Percentiles rank a stretch among this genome's conserved stretches.
phyloP scores from a whole-genome alignment of 2,888 invertebrate genomes.

The Criorhina ranunculi region DNA sequence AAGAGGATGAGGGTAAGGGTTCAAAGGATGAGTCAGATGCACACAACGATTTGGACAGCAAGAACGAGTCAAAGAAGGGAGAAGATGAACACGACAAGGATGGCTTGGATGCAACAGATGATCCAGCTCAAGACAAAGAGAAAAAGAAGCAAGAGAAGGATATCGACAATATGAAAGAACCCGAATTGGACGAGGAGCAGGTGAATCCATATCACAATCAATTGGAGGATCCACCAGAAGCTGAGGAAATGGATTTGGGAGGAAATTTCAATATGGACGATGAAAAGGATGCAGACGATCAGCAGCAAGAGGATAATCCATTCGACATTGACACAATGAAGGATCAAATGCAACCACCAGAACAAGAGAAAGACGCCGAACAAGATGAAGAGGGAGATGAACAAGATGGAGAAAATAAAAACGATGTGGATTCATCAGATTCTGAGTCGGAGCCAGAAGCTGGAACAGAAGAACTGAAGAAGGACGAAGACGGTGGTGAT shows the following conservation, averaged over 20 bases:
- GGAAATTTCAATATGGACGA: conserved; percentile 94
- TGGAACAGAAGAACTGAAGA: conserved; percentile 79
- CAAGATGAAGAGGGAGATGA: conserved; percentile 84
- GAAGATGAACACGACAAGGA: conserved; percentile 86
- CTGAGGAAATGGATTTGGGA: conserved; percentile 94
- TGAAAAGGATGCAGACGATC: conserved; percentile 87
- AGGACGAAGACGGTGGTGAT: conserved; percentile 87
- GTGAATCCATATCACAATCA: conserved; percentile 92
- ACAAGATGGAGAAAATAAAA: conserved; percentile 84
- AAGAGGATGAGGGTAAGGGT: conserved; percentile 88
- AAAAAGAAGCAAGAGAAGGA: conserved; percentile 87
- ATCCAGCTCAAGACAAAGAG: conserved; percentile 81
- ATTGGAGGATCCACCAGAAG: conserved; percentile 90
- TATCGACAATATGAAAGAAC: conserved; percentile 93
- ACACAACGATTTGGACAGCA: conserved; percentile 83
- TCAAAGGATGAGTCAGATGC: conserved; percentile 90
- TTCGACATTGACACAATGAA: conserved; percentile 94
- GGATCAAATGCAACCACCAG: conserved; percentile 84
- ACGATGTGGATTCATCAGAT: conserved; percentile 80
- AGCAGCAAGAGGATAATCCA: conserved; percentile 90
- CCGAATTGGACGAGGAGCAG: conserved; percentile 92
- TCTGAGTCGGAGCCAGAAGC: conserved; percentile 63
- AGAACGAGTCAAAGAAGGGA: conserved; percentile 86
- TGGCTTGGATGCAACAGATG: conserved; percentile 83
- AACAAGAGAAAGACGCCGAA: conserved; percentile 80